phyloP scores from a whole-genome alignment of 2,888 invertebrate species.

The Disparrhopalites patrizii region DNA sequence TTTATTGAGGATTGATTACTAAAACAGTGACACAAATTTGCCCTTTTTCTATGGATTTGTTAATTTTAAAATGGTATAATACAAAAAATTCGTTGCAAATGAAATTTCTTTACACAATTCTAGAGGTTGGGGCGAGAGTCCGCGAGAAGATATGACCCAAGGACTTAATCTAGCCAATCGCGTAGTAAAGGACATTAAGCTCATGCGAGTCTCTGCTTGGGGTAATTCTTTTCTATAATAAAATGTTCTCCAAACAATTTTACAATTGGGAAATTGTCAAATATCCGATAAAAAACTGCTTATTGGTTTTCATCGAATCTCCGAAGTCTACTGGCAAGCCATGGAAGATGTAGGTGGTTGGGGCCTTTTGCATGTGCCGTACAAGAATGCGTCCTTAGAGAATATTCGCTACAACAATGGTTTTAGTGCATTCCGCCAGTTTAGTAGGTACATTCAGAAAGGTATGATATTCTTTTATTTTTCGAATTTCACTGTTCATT shows the following conservation, averaged over 20 bases:
- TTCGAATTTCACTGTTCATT: neutral
- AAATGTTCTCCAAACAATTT: too few relatives aligned
- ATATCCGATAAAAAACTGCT: too few relatives aligned
- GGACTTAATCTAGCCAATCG: slow-evolving; percentile 40
- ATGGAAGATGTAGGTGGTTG: slow-evolving; percentile 40
- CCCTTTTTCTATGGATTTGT: too few relatives aligned
- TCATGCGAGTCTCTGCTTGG: slow-evolving; percentile 45
- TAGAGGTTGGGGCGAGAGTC: slow-evolving; percentile 43
- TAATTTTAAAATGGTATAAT: neutral
- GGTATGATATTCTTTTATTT: slow-evolving; percentile 27
- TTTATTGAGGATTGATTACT: neutral
- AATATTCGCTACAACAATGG: slow-evolving; percentile 40
- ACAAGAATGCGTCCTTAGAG: slow-evolving; percentile 28
- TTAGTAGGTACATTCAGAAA: slow-evolving; percentile 43
- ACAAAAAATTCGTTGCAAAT: too few relatives aligned
- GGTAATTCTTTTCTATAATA: slow-evolving; percentile 26
- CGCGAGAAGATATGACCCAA: slow-evolving; percentile 39
- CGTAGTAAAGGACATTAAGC: slow-evolving; percentile 37
- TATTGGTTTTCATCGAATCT: neutral
- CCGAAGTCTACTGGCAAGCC: slow-evolving; percentile 46
- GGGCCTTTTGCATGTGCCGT: slow-evolving; percentile 43
- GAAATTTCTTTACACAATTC: neutral
- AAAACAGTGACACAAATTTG: too few relatives aligned
- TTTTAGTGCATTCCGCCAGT: slow-evolving; percentile 41
- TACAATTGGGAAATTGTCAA: too few relatives aligned